Percentiles rank a stretch among this genome's conserved stretches.
phyloP scores from a whole-genome alignment of 2,113 vertebrate genomes.

The Rhizomys pruinosus region DNA sequence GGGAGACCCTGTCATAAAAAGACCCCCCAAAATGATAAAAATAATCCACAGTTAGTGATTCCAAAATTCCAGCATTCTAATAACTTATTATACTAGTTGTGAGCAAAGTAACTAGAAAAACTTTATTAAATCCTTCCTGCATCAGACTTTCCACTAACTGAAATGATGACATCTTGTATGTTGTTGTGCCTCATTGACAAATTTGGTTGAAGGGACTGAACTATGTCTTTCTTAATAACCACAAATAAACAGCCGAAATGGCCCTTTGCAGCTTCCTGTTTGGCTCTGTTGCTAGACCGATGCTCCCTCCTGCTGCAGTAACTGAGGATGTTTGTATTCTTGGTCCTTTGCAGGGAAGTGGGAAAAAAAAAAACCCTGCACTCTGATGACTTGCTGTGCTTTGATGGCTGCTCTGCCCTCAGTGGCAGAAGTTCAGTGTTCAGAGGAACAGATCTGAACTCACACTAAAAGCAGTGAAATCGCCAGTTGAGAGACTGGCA shows the following conservation, averaged over 20 bases:
- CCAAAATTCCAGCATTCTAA: constrained; percentile 38
- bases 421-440: not conserved
- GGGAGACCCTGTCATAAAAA: too few species aligned
- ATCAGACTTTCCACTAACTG: constrained; percentile 34
- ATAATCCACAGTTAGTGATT: constrained; percentile 6
- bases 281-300: constrained; percentile 1
- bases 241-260: constrained; percentile 41
- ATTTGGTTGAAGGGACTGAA: constrained; percentile 27
- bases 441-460: not conserved
- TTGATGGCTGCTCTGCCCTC: constrained; percentile 58
- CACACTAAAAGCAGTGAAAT: constrained; percentile 15
- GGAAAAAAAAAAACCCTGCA: constrained; percentile 74
- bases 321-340: constrained; percentile 53
- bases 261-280: not conserved
- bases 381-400: constrained; percentile 50
- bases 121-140: not conserved
- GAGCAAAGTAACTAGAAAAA: constrained; percentile 41
- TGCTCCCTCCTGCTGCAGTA: constrained; percentile 53
- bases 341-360: constrained; percentile 47
- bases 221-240: constrained; percentile 17
- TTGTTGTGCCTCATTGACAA: constrained; percentile 29
- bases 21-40: too few species aligned
- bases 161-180: not conserved
- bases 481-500: not conserved
- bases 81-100: not conserved